These are phyloP conservation scores for Thomomys bottae DNA, from an alignment of 2,113 vertebrate genomes.

Conservation along the genomic window DNA sequence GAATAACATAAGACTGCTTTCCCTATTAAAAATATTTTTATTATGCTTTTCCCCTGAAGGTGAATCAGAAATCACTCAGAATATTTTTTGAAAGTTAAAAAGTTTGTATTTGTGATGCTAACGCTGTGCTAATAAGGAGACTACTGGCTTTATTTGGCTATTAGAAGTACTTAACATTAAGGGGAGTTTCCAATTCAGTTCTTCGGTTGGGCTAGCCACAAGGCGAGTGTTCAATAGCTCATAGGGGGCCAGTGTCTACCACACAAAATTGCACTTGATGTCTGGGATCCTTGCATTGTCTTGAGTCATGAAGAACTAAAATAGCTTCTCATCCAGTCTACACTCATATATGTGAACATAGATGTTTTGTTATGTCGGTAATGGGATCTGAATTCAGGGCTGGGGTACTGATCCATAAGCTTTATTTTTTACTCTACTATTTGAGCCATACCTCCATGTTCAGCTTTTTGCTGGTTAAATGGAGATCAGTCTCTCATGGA, in stretches of 20 bases:
- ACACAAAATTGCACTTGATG: neutral
- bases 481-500: no score
- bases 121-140: neutral
- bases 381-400: no score
- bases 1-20: slow-evolving; percentile 30
- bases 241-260: no score
- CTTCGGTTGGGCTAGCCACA: neutral
- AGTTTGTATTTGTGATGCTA: neutral
- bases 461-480: no score
- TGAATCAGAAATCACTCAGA: slow-evolving; percentile 33
- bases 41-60: slow-evolving; percentile 25
- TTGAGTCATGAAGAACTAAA: neutral
- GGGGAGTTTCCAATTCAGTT: neutral
- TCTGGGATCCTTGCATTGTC: neutral
- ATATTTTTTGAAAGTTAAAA: slow-evolving; percentile 5
- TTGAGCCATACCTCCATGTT: no score
- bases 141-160: neutral
- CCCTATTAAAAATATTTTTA: slow-evolving; percentile 35
- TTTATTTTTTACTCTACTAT: no score
- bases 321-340: neutral
- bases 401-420: no score
- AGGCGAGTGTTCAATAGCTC: neutral
- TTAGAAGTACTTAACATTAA: neutral
- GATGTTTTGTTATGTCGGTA: no score
- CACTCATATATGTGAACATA: neutral